Conservation (phyloP, 2,888 invertebrate genomes). For the Tetragnatha montana region DNA sequence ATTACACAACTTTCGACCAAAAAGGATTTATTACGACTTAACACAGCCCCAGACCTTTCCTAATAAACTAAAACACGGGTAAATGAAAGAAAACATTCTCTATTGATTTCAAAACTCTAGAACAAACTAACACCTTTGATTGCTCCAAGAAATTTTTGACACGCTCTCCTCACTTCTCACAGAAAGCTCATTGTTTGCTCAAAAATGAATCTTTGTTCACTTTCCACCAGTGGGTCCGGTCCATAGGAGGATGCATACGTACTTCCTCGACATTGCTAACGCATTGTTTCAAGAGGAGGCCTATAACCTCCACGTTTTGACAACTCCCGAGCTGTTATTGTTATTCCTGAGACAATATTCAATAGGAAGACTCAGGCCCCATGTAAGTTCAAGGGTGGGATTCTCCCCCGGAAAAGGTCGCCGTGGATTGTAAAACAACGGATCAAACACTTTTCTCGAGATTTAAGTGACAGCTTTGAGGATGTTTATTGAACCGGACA, state of each 20-base stretch:
- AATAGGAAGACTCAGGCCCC: slow-evolving; percentile 1
- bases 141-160: not conserved
- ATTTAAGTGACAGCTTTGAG: not conserved
- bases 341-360: slow-evolving; percentile 41
- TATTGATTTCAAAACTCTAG: not conserved
- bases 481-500: too few relatives aligned
- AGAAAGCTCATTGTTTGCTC: slow-evolving; percentile 8
- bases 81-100: too few relatives aligned
- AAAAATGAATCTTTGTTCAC: slow-evolving; percentile 20
- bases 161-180: not conserved
- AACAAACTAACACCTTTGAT: not conserved
- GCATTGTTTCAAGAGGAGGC: slow-evolving; percentile 27
- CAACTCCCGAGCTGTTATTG: slow-evolving; percentile 26
- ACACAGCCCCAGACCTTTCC: too few relatives aligned
- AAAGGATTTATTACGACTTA: too few relatives aligned
- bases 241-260: not conserved
- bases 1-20: too few relatives aligned
- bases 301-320: slow-evolving; percentile 32
- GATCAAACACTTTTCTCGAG: not conserved
- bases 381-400: not conserved
- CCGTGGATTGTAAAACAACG: not conserved
- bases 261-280: not conserved
- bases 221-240: slow-evolving; percentile 20
- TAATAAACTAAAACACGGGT: too few relatives aligned
- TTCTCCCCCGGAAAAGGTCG: not conserved